These are phyloP conservation scores for Cettia cetti DNA, from an alignment of 2,113 vertebrate species.

Conservation along the genomic window DNA sequence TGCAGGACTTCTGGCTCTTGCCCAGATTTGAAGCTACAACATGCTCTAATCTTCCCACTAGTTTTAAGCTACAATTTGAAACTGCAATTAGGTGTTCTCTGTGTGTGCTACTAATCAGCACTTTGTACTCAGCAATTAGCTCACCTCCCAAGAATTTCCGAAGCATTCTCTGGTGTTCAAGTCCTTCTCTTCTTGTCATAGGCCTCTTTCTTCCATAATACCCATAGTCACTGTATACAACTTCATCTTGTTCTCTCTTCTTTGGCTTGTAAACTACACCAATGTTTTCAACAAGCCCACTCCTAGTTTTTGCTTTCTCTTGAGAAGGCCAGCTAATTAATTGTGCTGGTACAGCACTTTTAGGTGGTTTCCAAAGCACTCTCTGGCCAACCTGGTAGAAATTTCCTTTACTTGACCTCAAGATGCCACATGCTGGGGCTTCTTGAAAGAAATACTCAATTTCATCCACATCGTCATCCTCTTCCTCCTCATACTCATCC, in stretches of 20 bases:
- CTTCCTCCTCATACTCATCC: conserved; percentile 1
- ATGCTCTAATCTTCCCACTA: neutral
- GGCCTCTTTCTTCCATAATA: conserved; percentile 35
- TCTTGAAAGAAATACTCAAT: conserved; percentile 46
- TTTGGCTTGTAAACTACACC: conserved; percentile 22
- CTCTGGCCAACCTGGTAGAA: conserved; percentile 43
- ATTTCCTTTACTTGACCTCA: neutral
- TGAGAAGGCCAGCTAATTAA: conserved; percentile 53
- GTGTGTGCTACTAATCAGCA: neutral
- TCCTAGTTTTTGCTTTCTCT: conserved; percentile 37
- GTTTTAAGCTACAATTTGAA: neutral
- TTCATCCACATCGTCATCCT: conserved; percentile 4
- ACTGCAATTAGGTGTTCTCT: neutral
- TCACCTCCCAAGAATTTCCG: conserved; percentile 60
- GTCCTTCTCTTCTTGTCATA: neutral
- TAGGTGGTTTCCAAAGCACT: conserved; percentile 56
- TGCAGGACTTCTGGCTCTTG: neutral
- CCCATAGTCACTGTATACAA: conserved; percentile 1
- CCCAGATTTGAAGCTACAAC: neutral
- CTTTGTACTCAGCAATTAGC: neutral
- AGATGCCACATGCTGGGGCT: neutral
- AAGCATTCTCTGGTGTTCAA: conserved; percentile 18
- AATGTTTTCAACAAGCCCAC: neutral
- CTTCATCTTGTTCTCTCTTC: conserved; percentile 29
- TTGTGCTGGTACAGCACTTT: conserved; percentile 21